Percentiles rank a stretch among this genome's conserved stretches.
phyloP scores from a whole-genome alignment of 2,888 invertebrate species.

The Calameuta filiformis region DNA sequence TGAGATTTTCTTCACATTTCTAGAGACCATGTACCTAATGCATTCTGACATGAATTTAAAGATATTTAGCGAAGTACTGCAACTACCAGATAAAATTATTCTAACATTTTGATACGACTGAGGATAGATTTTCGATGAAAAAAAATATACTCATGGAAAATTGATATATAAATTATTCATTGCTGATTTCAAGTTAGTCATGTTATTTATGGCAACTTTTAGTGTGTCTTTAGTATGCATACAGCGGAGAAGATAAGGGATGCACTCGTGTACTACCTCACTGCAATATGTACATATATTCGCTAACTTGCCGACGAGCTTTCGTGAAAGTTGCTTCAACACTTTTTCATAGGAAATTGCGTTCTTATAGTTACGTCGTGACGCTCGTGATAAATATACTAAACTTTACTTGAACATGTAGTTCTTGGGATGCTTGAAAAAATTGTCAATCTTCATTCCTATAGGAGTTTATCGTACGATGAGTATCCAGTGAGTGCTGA shows the following conservation, averaged over 20 bases:
- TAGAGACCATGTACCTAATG: not conserved
- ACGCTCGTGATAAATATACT: not conserved
- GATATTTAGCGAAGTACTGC: not conserved
- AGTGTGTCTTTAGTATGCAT: not conserved
- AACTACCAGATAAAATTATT: not conserved
- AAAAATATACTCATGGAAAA: too few species aligned
- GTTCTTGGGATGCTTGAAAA: not conserved
- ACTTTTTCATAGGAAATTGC: not conserved
- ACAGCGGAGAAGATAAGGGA: not conserved
- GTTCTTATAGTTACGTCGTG: not conserved
- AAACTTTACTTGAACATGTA: not conserved
- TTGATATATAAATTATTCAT: not conserved
- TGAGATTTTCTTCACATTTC: not conserved
- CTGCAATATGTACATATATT: not conserved
- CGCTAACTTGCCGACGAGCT: not conserved
- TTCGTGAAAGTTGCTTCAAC: not conserved
- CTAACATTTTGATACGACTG: too few species aligned
- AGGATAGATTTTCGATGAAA: too few species aligned
- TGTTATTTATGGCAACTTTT: not conserved
- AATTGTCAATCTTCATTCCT: not conserved
- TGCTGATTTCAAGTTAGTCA: not conserved
- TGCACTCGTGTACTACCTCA: not conserved
- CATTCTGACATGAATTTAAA: not conserved
- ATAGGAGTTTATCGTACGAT: not conserved
- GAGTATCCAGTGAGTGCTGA: not conserved